Evolutionary conservation across 2,888 invertebrate genomes (phyloP).

Genomic region (Herminia tarsipennalis): DNA sequence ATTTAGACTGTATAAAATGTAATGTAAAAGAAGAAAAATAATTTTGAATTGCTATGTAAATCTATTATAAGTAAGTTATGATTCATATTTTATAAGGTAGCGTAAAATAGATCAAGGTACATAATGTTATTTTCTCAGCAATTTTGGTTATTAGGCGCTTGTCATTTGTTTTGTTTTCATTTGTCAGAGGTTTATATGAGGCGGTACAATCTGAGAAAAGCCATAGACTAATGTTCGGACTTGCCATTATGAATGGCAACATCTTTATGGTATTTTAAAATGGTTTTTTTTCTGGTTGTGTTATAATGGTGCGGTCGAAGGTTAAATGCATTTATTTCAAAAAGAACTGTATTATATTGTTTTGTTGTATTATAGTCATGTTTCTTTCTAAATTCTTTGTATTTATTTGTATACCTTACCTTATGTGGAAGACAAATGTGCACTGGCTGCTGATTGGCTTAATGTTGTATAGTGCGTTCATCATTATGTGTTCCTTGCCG

Average conservation of each 20-base stretch:
- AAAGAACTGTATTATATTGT: slow-evolving; percentile 66
- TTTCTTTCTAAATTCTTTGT: slow-evolving; percentile 60
- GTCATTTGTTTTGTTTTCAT: slow-evolving; percentile 25
- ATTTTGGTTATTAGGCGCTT: slow-evolving; percentile 42
- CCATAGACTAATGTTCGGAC: neutral
- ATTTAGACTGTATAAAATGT: slow-evolving; percentile 6
- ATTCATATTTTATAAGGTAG: slow-evolving; percentile 53
- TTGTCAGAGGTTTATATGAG: slow-evolving; percentile 24
- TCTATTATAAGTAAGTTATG: slow-evolving; percentile 47
- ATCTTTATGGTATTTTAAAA: slow-evolving; percentile 17
- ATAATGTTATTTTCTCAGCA: slow-evolving; percentile 37
- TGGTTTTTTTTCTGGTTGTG: slow-evolving; percentile 33
- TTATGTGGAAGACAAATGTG: too few species aligned
- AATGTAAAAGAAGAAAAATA: slow-evolving; percentile 20
- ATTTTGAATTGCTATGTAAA: slow-evolving; percentile 31
- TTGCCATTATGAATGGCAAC: slow-evolving; percentile 1
- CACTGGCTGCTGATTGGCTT: too few species aligned
- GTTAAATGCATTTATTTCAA: slow-evolving; percentile 64
- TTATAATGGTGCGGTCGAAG: slow-evolving; percentile 41
- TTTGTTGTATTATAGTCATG: slow-evolving; percentile 77
- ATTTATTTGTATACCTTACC: slow-evolving; percentile 1
- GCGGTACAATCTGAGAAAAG: slow-evolving; percentile 14
- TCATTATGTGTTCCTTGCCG: too few species aligned
- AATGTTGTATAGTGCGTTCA: too few species aligned
- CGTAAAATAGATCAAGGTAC: slow-evolving; percentile 41